A percentile compares a stretch with the other conserved stretches of the same genome.
Evolutionary conservation across 1,140 invertebrate genomes (phyloP).

Genomic region (Epicauta chinensis): DNA sequence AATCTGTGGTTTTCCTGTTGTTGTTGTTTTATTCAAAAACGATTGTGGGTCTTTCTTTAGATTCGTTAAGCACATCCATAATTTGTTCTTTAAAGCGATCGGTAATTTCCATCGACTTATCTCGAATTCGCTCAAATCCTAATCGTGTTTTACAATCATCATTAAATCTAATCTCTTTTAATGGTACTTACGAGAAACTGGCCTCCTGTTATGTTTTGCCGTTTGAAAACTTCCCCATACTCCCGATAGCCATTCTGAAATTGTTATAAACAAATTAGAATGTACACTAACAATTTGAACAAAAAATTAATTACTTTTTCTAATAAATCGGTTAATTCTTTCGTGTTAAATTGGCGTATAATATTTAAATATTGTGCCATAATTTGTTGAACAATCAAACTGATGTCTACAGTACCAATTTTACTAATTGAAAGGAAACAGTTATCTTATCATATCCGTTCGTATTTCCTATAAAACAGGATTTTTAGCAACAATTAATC

Average conservation of each 20-base stretch:
- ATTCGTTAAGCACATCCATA: not conserved
- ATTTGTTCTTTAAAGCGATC: not conserved
- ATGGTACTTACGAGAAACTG: constrained; percentile 15
- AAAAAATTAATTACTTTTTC: constrained; percentile 6
- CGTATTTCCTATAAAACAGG: too few relatives aligned
- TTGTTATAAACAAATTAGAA: not conserved
- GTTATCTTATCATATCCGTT: too few relatives aligned
- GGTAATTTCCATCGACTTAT: constrained; percentile 1
- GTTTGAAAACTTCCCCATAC: not conserved
- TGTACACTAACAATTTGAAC: not conserved
- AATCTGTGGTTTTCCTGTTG: not conserved
- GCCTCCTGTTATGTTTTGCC: constrained; percentile 3
- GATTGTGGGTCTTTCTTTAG: not conserved
- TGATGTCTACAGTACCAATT: too few relatives aligned
- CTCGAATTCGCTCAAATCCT: constrained; percentile 2
- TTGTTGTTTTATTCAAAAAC: not conserved
- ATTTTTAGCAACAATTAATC: too few relatives aligned
- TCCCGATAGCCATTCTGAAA: constrained; percentile 17
- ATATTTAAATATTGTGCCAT: constrained; percentile 5
- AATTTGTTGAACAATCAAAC: too few relatives aligned
- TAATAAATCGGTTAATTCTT: constrained; percentile 5
- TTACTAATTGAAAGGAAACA: too few relatives aligned
- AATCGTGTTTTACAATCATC: not conserved
- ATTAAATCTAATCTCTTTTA: not conserved
- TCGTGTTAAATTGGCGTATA: not conserved